Percentiles rank a stretch among this genome's conserved stretches.
Evolutionary conservation across 2,888 invertebrate species (phyloP).

Genomic region (Chaitophorus viminalis): DNA sequence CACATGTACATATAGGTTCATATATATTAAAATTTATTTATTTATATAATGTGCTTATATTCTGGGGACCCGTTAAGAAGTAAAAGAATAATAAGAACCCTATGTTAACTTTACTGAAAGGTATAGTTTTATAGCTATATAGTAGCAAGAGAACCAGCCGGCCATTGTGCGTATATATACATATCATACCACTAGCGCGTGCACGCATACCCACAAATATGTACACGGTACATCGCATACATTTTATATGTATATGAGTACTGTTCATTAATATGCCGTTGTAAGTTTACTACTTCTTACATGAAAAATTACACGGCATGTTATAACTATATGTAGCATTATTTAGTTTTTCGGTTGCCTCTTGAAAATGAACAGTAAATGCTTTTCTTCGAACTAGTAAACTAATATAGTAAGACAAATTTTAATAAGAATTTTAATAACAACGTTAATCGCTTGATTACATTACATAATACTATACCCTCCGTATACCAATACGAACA

Average conservation of each 20-base stretch:
- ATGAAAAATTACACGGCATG: not conserved
- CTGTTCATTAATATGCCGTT: not conserved
- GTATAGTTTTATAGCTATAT: not conserved
- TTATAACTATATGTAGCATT: not conserved
- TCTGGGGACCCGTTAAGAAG: not conserved
- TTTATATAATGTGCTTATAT: not conserved
- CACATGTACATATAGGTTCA: not conserved
- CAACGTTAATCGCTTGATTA: too few species aligned
- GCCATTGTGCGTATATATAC: not conserved
- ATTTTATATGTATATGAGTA: not conserved
- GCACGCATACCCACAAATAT: not conserved
- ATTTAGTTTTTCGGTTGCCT: constrained; percentile 6
- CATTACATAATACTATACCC: too few species aligned
- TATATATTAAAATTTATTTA: not conserved
- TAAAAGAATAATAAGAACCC: not conserved
- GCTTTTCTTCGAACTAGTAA: too few species aligned
- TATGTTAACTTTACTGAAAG: not conserved
- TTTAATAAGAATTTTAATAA: too few species aligned
- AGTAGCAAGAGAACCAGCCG: not conserved
- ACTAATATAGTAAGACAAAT: too few species aligned
- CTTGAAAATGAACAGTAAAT: too few species aligned
- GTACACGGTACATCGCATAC: not conserved
- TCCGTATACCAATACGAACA: not conserved
- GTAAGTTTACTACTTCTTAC: not conserved
- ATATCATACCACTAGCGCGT: too few species aligned